Percentiles rank a stretch among this genome's conserved stretches.
phyloP scores from a whole-genome alignment of 2,113 vertebrate genomes.

The Neolamprologus hecqui region DNA sequence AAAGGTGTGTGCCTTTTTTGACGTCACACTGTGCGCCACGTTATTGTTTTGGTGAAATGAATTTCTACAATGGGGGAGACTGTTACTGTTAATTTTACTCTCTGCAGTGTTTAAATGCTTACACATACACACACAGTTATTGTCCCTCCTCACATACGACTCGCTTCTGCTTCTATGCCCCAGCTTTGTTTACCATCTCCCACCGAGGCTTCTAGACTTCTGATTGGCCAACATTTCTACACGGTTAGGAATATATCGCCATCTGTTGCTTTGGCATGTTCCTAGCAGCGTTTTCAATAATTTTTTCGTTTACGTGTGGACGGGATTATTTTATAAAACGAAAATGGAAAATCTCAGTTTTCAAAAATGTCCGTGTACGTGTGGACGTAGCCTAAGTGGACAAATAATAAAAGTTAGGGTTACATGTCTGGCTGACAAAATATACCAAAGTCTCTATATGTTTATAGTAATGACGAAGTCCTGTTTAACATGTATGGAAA shows the following conservation, averaged over 20 bases:
- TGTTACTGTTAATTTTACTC: neutral
- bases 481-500: constrained; percentile 43
- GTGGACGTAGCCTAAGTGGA: neutral
- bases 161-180: neutral
- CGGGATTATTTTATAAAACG: neutral
- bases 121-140: rapidly evolving
- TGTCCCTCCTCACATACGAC: neutral
- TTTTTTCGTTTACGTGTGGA: neutral
- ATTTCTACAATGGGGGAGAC: neutral
- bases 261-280: neutral
- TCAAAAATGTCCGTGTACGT: neutral
- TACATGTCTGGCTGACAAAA: neutral
- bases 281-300: rapidly evolving
- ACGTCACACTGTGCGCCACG: neutral
- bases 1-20: neutral
- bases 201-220: neutral
- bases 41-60: rapidly evolving
- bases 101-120: neutral
- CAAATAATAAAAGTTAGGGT: neutral
- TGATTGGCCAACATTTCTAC: neutral
- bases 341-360: neutral
- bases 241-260: neutral
- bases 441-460: neutral
- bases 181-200: rapidly evolving
- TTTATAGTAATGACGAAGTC: constrained; percentile 16